Conservation (phyloP, 2,888 invertebrate genomes). For the Malthinus seriepunctatus region DNA sequence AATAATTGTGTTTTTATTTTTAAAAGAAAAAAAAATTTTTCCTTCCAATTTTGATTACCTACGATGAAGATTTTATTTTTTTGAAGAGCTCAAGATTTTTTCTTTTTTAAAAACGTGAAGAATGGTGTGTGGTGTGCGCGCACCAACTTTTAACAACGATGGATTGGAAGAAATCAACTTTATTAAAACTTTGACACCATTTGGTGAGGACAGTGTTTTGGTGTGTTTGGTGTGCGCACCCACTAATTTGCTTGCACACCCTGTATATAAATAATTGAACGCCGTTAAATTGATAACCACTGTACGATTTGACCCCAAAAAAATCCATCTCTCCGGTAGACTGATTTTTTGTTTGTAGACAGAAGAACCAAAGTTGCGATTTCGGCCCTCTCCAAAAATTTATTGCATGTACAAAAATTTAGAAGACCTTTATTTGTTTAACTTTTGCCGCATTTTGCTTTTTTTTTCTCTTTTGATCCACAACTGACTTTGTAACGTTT, state of each 20-base stretch:
- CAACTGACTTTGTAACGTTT: no score
- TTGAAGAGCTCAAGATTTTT: no score
- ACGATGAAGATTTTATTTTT: no score
- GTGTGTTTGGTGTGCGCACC: constrained; percentile 52
- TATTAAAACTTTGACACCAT: background rate
- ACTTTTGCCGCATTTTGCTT: no score
- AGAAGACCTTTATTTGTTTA: no score
- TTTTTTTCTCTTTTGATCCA: no score
- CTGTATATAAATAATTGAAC: background rate
- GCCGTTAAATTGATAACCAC: background rate
- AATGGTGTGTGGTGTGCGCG: constrained; percentile 43
- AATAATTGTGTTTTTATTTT: constrained; percentile 9
- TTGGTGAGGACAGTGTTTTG: constrained; percentile 26
- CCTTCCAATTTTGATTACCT: background rate
- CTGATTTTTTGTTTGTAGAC: no score
- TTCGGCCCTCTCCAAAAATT: no score
- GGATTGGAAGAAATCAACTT: constrained; percentile 1
- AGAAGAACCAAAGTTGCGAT: no score
- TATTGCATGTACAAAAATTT: no score
- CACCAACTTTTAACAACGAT: constrained; percentile 37
- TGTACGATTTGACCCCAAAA: background rate
- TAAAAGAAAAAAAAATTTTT: no score
- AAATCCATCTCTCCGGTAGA: background rate
- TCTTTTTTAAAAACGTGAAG: constrained; percentile 2
- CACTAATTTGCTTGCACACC: constrained; percentile 45